Conservation (phyloP, 1,140 invertebrate genomes). For the Conus ventricosus region DNA sequence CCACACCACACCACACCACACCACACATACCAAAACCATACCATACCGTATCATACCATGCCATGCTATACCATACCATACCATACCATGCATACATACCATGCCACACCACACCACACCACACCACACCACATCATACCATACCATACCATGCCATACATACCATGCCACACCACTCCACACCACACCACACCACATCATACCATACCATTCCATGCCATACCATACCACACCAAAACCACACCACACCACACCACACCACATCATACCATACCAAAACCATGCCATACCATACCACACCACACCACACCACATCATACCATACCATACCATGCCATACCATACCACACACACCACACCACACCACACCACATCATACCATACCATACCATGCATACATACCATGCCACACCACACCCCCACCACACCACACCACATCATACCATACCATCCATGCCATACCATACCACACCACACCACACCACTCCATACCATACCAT, state of each 20-base stretch:
- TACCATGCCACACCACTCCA: slow-evolving; percentile 47
- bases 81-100: slow-evolving; percentile 55
- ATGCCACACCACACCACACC: slow-evolving; percentile 55
- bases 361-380: too few species aligned
- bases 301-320: too few species aligned
- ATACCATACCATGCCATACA: slow-evolving; percentile 53
- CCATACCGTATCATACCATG: slow-evolving; percentile 49
- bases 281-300: not conserved
- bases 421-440: too few species aligned
- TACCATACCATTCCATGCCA: not conserved
- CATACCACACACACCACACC: too few species aligned
- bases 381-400: not conserved
- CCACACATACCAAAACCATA: slow-evolving; percentile 52
- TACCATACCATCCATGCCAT: too few species aligned
- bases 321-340: not conserved
- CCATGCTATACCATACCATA: slow-evolving; percentile 45
- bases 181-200: slow-evolving; percentile 36
- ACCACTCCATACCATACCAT: not conserved
- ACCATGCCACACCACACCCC: too few species aligned
- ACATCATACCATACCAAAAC: not conserved
- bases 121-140: slow-evolving; percentile 53
- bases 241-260: not conserved
- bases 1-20: slow-evolving; percentile 56
- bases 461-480: not conserved
- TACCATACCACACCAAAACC: not conserved